Base-by-base conservation (phyloP, 2,797 vertebrate genomes). In the Bufotes viridis region DNA sequence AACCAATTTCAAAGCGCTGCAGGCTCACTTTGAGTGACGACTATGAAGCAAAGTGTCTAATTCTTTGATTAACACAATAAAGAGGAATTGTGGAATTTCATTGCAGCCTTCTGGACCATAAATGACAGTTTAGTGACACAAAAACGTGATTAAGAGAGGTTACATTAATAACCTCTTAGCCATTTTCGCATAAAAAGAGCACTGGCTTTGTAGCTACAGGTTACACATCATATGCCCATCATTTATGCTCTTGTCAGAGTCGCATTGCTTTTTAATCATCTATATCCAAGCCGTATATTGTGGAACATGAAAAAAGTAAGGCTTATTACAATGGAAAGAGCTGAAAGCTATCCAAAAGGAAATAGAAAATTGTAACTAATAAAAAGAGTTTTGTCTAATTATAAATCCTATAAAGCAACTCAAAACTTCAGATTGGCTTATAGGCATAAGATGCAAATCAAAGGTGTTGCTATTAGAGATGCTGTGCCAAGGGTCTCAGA, bases 1-100 rank as follows among this genome's bases (percentile, higher is more conserved):
- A 93, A 94, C 93, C 93, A 94, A 95, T 94, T 93, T 92, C 92
- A 95, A 93, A 95, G 92, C 89, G 92, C 93, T 95, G 92, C 92
- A 93, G 93, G 93, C 93, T 92, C 78, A 92, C 92, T 86, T 72
- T 92, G 93, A 94, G 92, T 93, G 93, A 94, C 93, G 93, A 91
- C 93, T 93, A 94, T 93, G 94, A 94, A 94, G 93, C 93, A 93
- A 93, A 93, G 92, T 92, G 92, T 91, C 92, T 93, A 93, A 93
- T 94, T 94, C 93, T 93, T 93, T 93, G 93, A 94, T 95, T 94
- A 94, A 93, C 93, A 91, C 91, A 93, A 91, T 92, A 92, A 93
- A 93, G 90, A 92, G 92, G 93, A 94, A 92, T 93, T 91, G 92
- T 92, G 93, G 92, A 93, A 93, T 93, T 93, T 92, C 92, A 93